Evolutionary conservation across 2,888 invertebrate species (phyloP).

Genomic region (Tipula lateralis): DNA sequence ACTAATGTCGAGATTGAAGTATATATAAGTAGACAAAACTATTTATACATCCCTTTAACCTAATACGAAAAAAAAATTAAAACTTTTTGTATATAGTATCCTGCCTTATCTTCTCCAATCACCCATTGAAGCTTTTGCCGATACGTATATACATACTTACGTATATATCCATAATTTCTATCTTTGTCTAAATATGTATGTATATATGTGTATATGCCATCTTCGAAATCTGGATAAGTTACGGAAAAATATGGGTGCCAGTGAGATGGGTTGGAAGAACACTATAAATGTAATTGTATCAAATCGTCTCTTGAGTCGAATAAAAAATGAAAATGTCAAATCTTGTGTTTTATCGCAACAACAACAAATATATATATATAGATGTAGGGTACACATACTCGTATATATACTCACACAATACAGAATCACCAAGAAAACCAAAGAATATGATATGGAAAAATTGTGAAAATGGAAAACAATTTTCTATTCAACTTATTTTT

Average conservation of each 20-base stretch:
- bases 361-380: not conserved
- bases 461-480: not conserved
- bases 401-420: not conserved
- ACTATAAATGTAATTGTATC: conserved; percentile 24
- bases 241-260: not conserved
- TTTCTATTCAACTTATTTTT: conserved; percentile 11
- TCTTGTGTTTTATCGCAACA: conserved; percentile 7
- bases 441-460: not conserved
- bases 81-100: not conserved
- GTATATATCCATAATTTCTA: not conserved
- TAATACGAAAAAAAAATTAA: not conserved
- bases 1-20: not conserved
- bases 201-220: not conserved
- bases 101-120: not conserved
- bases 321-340: conserved; percentile 24
- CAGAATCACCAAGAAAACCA: not conserved
- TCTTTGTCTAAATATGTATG: not conserved
- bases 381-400: not conserved
- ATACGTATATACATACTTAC: not conserved
- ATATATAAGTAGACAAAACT: not conserved
- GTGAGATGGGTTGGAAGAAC: not conserved
- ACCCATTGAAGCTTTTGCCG: not conserved
- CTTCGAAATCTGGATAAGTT: not conserved
- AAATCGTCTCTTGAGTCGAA: conserved; percentile 19
- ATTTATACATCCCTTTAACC: not conserved